Evolutionary conservation across 1,140 invertebrate species (phyloP).

Genomic region (Neodiprion fabricii): DNA sequence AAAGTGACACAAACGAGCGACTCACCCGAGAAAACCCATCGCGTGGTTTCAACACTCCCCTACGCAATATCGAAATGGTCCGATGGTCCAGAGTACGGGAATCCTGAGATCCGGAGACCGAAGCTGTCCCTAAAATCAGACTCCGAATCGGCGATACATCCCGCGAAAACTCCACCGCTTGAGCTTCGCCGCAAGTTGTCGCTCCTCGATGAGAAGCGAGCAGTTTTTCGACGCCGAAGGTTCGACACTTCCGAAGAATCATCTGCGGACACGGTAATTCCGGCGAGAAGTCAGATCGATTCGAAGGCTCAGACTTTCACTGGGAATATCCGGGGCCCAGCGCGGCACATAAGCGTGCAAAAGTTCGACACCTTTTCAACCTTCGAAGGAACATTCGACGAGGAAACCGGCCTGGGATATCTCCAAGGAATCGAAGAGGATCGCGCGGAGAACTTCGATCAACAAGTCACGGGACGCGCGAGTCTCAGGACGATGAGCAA

Average conservation of each 20-base stretch:
- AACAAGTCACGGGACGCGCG: conserved; percentile 12
- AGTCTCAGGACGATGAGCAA: conserved; percentile 16
- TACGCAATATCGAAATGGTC: conserved; percentile 46
- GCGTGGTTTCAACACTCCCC: conserved; percentile 39
- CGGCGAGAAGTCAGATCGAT: conserved; percentile 16
- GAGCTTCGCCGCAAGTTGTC: conserved; percentile 44
- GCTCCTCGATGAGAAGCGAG: conserved; percentile 45
- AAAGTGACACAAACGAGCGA: conserved; percentile 10
- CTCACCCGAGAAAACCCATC: not conserved
- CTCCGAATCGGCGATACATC: conserved; percentile 34
- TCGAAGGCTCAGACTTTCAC: conserved; percentile 19
- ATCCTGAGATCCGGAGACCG: conserved; percentile 23
- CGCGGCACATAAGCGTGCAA: conserved; percentile 52
- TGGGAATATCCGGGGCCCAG: conserved; percentile 35
- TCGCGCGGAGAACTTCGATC: conserved; percentile 37
- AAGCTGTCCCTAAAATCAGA: conserved; percentile 38
- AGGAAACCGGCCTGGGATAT: conserved; percentile 47
- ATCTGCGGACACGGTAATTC: conserved; percentile 41
- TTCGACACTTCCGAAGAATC: conserved; percentile 38
- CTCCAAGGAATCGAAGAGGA: conserved; percentile 48
- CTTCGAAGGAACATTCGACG: conserved; percentile 52
- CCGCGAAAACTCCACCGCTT: conserved; percentile 36
- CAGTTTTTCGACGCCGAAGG: conserved; percentile 48
- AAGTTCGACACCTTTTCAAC: conserved; percentile 55
- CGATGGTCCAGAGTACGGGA: conserved; percentile 34